Base-by-base conservation (phyloP, 2,888 invertebrate genomes). In the Oeneis ivallda region DNA sequence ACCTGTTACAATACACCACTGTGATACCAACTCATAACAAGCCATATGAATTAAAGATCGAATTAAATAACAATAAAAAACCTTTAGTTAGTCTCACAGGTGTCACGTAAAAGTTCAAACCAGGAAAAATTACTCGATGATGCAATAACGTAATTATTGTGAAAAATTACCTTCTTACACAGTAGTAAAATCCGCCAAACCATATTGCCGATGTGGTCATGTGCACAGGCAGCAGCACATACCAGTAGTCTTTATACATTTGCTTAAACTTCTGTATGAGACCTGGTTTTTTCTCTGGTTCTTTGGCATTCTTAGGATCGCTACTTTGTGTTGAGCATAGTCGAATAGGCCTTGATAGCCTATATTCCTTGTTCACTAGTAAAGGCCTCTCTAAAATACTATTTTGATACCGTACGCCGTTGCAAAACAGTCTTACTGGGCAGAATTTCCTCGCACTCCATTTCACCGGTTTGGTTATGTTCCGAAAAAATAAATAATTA, bases 181-280 rank as follows among this genome's bases (percentile, higher is more conserved):
- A 87, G 80, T 96, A 95, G 87, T 98, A 99, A 86, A 98, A 98
- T 19, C 95, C 91, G 15, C 95, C 96, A 84, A 96, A 95, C 99
- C 99, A 99, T 64, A 95, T 92, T 41, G 94, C 90, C 2, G 98
- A 99, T 10, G 98, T 98, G 17, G 94, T 93, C 58, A 96, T 80
- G 87, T 99, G 99, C 2, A 99, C 99, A 5, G 98, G 99, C 65
- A 99, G 92, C 65, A 98, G 89, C 63, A 99, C 96, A 87, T 99
- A 98, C 97, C 99, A 99, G 88, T 99, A 99, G 81, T 98, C 96
- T 82, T 96, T 96, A 81, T 97, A 97, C 95, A 98, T 96, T 79
- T 95, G 92, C 84, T 98, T 98, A 85, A 99, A 98, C 78, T 94
- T 94, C 75, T 96, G 94, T 79, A 97, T 94, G 2, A 98, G 81